Evolutionary conservation across 2,797 vertebrate genomes (phyloP), one percentile per base, ranked within the genome.

Genomic region (Rhyacichthys aspro): DNA sequence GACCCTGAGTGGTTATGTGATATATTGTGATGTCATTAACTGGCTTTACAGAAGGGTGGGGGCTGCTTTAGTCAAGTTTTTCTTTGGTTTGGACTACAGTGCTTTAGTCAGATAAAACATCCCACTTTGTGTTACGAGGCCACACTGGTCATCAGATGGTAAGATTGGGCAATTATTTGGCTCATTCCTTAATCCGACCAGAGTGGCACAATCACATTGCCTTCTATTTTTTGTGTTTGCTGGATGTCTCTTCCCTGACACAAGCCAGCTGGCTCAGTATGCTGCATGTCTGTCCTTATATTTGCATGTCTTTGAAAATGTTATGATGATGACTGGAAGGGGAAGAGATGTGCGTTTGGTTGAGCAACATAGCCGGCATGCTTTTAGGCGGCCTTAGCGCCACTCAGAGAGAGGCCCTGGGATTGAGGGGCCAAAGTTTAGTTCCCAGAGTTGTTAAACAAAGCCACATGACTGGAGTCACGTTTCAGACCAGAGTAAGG

Each of bases 381-480:
- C 53, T 63, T 79, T 49, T 65, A 70, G 48, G 48, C 60, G 23
- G 72, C 60, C 52, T 32, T 48, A 62, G 70, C 49, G 16, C 7
- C 58, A 56, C 46, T 52, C 36, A 52, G 48, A 59, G 55, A 67
- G 70, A 62, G 72, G 47, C 54, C 42, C 34, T 8, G 58, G 55
- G 67, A 77, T 73, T 66, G 32, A 70, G 41, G 61, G 57, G 46
- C 17, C 54, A 55, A 71, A 67, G 71, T 85, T 76, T 43, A 64
- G 63, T 78, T 82, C 70, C 63, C 66, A 55, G 60, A 72, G 81
- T 72, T 78, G 79, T 82, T 86, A 63, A 82, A 82, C 74, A 75
- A 79, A 84, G 58, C 72, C 76, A 80, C 74, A 79, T 81, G 75
- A 79, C 59, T 16, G 19, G 71, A 74, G 80, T 86, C 81, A 38